Conservation (phyloP, 2,797 vertebrate species). For the Sternarchorhynchus goeldii region DNA sequence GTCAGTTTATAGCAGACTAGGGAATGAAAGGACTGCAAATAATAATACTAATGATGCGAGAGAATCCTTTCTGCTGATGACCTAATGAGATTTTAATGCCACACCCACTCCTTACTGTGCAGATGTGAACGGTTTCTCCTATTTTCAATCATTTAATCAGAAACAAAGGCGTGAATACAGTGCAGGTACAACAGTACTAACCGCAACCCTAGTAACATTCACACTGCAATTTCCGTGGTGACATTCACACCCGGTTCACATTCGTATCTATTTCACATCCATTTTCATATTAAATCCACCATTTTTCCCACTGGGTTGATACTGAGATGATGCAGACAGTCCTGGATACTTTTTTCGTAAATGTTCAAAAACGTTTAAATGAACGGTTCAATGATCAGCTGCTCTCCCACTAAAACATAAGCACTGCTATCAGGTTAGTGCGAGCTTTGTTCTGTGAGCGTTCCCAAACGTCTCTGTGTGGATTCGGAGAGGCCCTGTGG, state of each 20-base stretch:
- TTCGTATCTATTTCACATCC: too few relatives aligned
- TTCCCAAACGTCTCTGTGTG: not conserved
- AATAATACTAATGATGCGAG: constrained; percentile 21
- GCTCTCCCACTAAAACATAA: not conserved
- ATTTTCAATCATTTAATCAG: not conserved
- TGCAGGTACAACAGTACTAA: too few relatives aligned
- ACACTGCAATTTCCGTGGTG: too few relatives aligned
- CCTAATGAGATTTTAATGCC: constrained; percentile 38
- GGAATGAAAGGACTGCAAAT: constrained; percentile 1
- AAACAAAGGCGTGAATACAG: not conserved
- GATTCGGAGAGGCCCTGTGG: not conserved
- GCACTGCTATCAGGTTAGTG: not conserved
- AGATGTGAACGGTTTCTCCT: not conserved
- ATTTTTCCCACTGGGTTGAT: too few relatives aligned
- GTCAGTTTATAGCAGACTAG: not conserved
- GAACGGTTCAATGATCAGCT: too few relatives aligned
- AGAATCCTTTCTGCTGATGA: constrained; percentile 41
- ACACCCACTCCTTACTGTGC: constrained; percentile 11
- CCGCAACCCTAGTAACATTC: too few relatives aligned
- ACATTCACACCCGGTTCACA: too few relatives aligned
- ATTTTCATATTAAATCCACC: too few relatives aligned
- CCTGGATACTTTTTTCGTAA: too few relatives aligned
- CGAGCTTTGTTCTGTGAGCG: too few relatives aligned
- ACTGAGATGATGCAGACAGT: too few relatives aligned
- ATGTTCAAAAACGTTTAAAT: too few relatives aligned